Conservation (phyloP, 1,140 invertebrate genomes). For the Spodoptera frugiperda region DNA sequence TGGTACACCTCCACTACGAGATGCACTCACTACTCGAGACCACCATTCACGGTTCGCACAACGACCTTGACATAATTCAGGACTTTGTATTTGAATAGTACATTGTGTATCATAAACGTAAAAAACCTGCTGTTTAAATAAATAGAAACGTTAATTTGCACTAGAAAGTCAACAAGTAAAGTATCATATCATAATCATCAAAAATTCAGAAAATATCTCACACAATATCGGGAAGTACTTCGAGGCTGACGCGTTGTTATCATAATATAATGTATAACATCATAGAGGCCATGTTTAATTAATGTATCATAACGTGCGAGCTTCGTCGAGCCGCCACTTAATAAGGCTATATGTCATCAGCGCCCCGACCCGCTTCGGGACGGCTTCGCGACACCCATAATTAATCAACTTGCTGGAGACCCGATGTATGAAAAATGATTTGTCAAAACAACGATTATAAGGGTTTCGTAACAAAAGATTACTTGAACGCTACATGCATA, state of each 20-base stretch:
- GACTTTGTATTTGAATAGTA: too few species aligned
- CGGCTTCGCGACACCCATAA: neutral
- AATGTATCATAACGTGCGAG: slow-evolving; percentile 8
- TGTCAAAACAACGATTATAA: neutral
- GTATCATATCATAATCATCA: too few species aligned
- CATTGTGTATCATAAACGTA: too few species aligned
- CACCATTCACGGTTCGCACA: slow-evolving; percentile 80
- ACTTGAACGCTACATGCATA: neutral
- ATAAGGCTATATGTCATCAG: slow-evolving; percentile 29
- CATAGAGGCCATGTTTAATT: slow-evolving; percentile 29
- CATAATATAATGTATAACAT: slow-evolving; percentile 28
- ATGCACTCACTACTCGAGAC: slow-evolving; percentile 66
- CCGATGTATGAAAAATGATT: slow-evolving; percentile 15
- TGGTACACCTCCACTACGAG: slow-evolving; percentile 53
- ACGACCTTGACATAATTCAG: slow-evolving; percentile 59
- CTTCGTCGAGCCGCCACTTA: slow-evolving; percentile 15
- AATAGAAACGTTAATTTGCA: too few species aligned
- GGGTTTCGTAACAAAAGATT: too few species aligned
- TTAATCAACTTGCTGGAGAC: slow-evolving; percentile 6
- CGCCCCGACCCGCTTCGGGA: neutral
- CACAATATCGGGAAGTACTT: neutral
- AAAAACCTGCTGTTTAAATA: too few species aligned
- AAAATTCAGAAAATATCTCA: neutral
- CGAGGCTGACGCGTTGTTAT: neutral
- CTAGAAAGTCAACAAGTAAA: too few species aligned